Base-by-base conservation (phyloP, 2,113 vertebrate genomes). In the Hippocampus barbouri region DNA sequence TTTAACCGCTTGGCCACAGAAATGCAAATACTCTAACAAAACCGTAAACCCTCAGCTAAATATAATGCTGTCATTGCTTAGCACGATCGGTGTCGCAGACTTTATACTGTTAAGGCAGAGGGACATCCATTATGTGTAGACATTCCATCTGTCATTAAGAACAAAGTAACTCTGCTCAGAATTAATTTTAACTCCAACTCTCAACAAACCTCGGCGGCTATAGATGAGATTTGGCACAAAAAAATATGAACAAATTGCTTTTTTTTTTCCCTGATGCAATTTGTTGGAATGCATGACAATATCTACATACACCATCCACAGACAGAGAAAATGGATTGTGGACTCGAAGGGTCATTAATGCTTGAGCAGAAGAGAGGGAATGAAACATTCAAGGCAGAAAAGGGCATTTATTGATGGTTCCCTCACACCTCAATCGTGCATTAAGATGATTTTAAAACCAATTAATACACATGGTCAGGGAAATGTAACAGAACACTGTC, bases 391-490 rank as follows among this genome's bases (percentile, higher is more conserved):
- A 72, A 91, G 81, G 84, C 83, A 83, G 81, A 81, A 85, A 94
- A 85, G 88, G 95, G 94, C 95, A 94, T 94, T 95, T 96, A 96
- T 96, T 94, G 95, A 96, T 96, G 95, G 94, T 90, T 93, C 94
- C 94, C 94, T 97, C 96, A 96, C 94, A 96, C 96, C 88, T 95
- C 91, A 93, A 94, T 95, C 93, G 94, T 94, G 94, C 94, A 97
- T 97, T 97, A 96, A 96, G 94, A 95, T 95, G 94, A 97, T 96
- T 96, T 97, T 97, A 96, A 98, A 95, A 95, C 94, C 95, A 97
- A 97, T 98, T 96, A 97, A 97, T 96, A 97, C 93, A 96, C 94
- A 95, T 93, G 94, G 95, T 96, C 96, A 96, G 93, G 94, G 92
- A 95, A 94, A 94, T 96, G 94, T 95, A 96, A 96, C 96, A 94